Base-by-base conservation (phyloP, 2,797 vertebrate species). In the Chrosomus eos region DNA sequence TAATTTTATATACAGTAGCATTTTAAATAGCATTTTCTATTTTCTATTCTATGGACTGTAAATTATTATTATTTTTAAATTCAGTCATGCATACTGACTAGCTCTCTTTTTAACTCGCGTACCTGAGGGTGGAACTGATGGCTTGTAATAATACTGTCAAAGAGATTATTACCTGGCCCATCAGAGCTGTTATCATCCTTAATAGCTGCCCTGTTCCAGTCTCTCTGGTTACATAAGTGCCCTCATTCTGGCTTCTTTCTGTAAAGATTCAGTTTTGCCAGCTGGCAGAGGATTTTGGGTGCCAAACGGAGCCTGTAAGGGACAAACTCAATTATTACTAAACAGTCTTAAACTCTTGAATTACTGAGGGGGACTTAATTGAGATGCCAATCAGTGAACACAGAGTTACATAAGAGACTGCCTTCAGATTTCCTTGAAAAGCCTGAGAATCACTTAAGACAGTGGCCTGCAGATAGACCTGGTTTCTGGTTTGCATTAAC, bases 171-270 rank as follows among this genome's bases (percentile, higher is more conserved):
- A 77, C 82, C 73, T 77, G 73, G 13, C 48, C 73, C 73, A 83
- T 77, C 82, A 43, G n/a, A 76, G 48, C 82, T 43, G 64, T 77
- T 83, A 75, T 83, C 62, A 83, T 84, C 48, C 68, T 76, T 84
- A 77, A 84, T 77, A 26, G 82, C 66, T 45, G 36, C 64, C 6
- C 60, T 13, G 73, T 58, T 67, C n/a, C 45, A 77, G 23, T 68
- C 31, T 53, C 60, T 67, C 62, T 68, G n/a, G 28, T 84, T 84
- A 77, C 73, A 84, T 68, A 83, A 83, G 62, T 67, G 73, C 45
- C 62, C 33, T 75, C 62, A 26, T 55, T 83, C 33, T 43, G n/a
- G 10, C 43, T 45, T 75, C 53, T 36, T 83, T 53, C 26, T 53
- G 18, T 53, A 26, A 83, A 45, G 45, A 53, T 6, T 23, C 43